Percentiles rank a stretch among this genome's conserved stretches.
Conservation (phyloP, 2,113 vertebrate genomes). For the Turdus rufiventris region DNA sequence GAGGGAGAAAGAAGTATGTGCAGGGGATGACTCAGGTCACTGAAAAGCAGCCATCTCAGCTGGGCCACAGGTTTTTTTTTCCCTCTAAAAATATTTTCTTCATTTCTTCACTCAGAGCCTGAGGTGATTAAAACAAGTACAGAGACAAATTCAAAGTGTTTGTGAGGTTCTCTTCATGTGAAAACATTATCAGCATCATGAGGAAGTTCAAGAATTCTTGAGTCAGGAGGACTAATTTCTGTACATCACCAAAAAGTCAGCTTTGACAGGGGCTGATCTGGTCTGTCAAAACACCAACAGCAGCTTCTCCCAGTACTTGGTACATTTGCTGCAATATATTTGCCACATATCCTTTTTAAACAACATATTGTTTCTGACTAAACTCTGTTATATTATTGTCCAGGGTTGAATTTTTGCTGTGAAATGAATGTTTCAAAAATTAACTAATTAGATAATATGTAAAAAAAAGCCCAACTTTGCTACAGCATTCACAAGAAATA, state of each 20-base stretch:
- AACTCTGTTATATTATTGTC: background rate
- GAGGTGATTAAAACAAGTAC: background rate
- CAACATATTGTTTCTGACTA: background rate
- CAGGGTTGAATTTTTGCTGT: background rate
- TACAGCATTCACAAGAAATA: background rate
- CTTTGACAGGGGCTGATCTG: background rate
- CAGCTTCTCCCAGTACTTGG: background rate
- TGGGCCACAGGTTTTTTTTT: background rate
- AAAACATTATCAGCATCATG: background rate
- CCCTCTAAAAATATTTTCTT: background rate
- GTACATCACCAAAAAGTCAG: background rate
- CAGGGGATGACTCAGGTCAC: background rate
- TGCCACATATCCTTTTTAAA: rapidly evolving
- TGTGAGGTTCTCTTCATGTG: background rate
- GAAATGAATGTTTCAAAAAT: background rate
- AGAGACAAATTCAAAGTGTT: background rate
- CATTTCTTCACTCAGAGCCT: background rate
- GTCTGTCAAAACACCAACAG: background rate
- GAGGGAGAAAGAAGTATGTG: background rate
- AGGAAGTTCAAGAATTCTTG: background rate
- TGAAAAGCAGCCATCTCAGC: background rate
- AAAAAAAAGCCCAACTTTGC: background rate
- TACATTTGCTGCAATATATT: background rate
- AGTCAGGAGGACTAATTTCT: background rate
- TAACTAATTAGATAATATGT: background rate